These are phyloP conservation scores for Cotesia vestalis DNA, from an alignment of 1,140 invertebrate species.

Conservation along the genomic window DNA sequence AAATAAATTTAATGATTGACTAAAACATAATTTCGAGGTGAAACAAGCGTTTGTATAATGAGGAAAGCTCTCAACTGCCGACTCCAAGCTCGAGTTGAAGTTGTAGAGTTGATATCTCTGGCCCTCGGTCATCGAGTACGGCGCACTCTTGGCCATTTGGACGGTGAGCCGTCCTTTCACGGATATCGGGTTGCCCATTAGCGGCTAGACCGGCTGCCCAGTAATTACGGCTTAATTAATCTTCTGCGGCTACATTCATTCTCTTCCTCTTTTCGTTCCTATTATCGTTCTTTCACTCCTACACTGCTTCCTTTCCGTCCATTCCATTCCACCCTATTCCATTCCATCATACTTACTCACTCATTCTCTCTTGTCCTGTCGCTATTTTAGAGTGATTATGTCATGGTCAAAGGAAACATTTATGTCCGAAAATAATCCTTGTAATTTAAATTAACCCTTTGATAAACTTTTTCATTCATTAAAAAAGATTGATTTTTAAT, in stretches of 20 bases:
- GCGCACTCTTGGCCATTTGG: slow-evolving; percentile 49
- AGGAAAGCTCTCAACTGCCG: not conserved
- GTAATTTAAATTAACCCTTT: slow-evolving; percentile 7
- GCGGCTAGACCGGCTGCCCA: slow-evolving; percentile 59
- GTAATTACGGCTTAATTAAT: slow-evolving; percentile 65
- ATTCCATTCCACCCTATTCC: not conserved
- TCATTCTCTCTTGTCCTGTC: slow-evolving; percentile 1
- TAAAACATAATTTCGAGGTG: not conserved
- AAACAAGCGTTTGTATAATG: not conserved
- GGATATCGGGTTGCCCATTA: slow-evolving; percentile 64
- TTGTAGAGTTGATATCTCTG: slow-evolving; percentile 23
- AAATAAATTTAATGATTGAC: not conserved
- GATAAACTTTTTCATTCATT: not conserved
- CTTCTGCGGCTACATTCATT: slow-evolving; percentile 50
- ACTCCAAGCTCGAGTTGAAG: not conserved
- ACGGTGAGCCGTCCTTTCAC: slow-evolving; percentile 57
- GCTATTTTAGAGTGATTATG: slow-evolving; percentile 1
- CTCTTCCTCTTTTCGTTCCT: slow-evolving; percentile 34
- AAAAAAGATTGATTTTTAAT: not conserved
- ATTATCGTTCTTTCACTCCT: not conserved
- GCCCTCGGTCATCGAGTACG: slow-evolving; percentile 48
- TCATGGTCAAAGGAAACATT: slow-evolving; percentile 4
- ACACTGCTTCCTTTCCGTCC: no score
- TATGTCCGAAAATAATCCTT: not conserved
- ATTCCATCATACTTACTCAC: slow-evolving; percentile 46